Conservation (phyloP, 2,888 invertebrate genomes). For the Coelopa pilipes region DNA sequence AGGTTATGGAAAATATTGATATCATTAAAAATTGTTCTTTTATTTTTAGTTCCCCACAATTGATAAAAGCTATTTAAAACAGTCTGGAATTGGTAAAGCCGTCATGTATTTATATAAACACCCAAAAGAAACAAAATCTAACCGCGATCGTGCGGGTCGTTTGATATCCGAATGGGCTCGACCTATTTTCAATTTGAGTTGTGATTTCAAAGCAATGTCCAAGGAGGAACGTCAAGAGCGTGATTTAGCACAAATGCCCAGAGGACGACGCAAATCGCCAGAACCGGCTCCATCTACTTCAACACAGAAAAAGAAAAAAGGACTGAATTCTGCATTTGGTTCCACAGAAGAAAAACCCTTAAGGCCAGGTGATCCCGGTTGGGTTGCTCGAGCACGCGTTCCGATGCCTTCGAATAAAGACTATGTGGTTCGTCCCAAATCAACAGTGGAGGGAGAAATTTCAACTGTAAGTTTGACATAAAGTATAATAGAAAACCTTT, state of each 20-base stretch:
- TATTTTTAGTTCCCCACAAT: slow-evolving; percentile 78
- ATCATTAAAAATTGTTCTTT: slow-evolving; percentile 9
- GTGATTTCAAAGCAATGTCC: slow-evolving; percentile 90
- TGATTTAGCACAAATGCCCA: slow-evolving; percentile 86
- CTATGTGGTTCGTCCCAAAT: slow-evolving; percentile 93
- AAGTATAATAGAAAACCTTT: neutral
- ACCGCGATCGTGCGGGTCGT: slow-evolving; percentile 89
- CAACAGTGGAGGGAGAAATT: slow-evolving; percentile 89
- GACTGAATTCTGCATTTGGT: slow-evolving; percentile 73
- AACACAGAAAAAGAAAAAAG: slow-evolving; percentile 63
- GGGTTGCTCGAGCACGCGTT: slow-evolving; percentile 94
- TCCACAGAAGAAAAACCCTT: slow-evolving; percentile 72
- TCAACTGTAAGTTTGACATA: slow-evolving; percentile 72
- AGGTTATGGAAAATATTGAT: slow-evolving; percentile 12
- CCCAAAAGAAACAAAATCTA: slow-evolving; percentile 94
- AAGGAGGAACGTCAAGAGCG: slow-evolving; percentile 94
- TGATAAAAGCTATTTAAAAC: slow-evolving; percentile 89
- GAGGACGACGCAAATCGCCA: slow-evolving; percentile 61
- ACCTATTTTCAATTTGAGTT: slow-evolving; percentile 95
- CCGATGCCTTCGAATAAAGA: slow-evolving; percentile 96
- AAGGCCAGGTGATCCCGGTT: slow-evolving; percentile 94
- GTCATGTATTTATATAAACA: slow-evolving; percentile 99
- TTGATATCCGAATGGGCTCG: slow-evolving; percentile 98
- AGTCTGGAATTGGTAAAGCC: slow-evolving; percentile 97
- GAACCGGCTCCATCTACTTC: slow-evolving; percentile 66